phyloP scores from a whole-genome alignment of 2,797 vertebrate species.

The Phrynocephalus guinanensis region DNA sequence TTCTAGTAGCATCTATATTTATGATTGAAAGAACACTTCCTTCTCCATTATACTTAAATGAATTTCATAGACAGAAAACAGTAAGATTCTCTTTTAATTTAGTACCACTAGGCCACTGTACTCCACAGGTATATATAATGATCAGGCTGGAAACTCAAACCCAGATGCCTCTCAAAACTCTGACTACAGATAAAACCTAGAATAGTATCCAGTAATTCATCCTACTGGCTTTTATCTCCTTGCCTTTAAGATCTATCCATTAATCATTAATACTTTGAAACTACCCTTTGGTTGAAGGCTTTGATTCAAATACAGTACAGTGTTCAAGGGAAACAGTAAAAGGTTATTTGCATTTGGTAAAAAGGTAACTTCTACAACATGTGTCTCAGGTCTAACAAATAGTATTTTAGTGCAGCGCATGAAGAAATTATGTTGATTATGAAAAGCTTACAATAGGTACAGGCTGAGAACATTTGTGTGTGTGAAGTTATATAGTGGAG shows the following conservation, averaged over 20 bases:
- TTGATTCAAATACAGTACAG: constrained; percentile 13
- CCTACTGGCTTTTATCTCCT: not conserved
- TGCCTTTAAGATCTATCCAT: not conserved
- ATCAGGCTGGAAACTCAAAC: not conserved
- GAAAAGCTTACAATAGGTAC: not conserved
- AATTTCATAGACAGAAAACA: too few species aligned
- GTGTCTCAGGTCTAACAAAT: not conserved
- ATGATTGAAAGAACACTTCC: too few species aligned
- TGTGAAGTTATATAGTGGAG: too few species aligned
- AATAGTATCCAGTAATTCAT: not conserved
- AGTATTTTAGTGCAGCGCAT: not conserved
- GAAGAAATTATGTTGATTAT: not conserved
- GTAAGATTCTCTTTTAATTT: too few species aligned
- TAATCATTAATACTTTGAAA: not conserved
- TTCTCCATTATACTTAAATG: too few species aligned
- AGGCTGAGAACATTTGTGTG: too few species aligned
- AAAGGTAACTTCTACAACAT: not conserved
- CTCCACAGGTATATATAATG: too few species aligned
- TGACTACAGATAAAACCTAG: not conserved
- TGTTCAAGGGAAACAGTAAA: not conserved
- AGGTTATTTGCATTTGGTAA: not conserved
- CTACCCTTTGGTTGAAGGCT: not conserved
- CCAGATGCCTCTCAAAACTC: not conserved
- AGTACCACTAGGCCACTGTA: too few species aligned
- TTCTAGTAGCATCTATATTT: too few species aligned